These are phyloP conservation scores for Drosophila sulfurigaster DNA, from an alignment of 1,140 invertebrate species.

Conservation along the genomic window DNA sequence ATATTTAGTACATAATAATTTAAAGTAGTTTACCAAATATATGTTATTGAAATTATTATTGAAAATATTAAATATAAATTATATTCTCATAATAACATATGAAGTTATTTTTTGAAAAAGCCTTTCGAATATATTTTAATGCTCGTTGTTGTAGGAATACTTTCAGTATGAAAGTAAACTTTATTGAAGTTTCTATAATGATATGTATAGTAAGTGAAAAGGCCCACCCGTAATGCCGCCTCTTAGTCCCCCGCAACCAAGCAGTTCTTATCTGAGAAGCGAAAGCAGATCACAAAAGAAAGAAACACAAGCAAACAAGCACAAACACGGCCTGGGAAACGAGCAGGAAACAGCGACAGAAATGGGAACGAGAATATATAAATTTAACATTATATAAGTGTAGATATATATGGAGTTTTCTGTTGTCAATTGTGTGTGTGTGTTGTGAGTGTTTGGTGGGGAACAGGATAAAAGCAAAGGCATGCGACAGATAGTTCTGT, in stretches of 20 bases:
- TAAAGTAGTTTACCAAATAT: too few relatives aligned
- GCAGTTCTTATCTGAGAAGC: slow-evolving; percentile 21
- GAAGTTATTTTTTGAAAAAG: too few relatives aligned
- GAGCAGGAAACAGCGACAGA: background rate
- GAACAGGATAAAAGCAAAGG: slow-evolving; percentile 49
- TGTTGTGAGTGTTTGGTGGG: background rate
- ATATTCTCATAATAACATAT: too few relatives aligned
- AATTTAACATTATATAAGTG: background rate
- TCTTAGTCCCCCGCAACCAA: background rate
- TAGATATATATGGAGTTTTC: slow-evolving; percentile 8
- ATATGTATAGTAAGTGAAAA: slow-evolving; percentile 12
- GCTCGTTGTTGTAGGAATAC: background rate
- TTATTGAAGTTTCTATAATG: slow-evolving; percentile 27
- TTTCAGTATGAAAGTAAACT: background rate
- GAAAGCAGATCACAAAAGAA: slow-evolving; percentile 13
- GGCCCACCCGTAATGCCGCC: background rate
- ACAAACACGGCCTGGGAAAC: slow-evolving; percentile 19
- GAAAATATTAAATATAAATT: too few relatives aligned
- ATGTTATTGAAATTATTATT: too few relatives aligned
- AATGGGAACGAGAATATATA: slow-evolving; percentile 2
- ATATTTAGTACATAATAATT: too few relatives aligned
- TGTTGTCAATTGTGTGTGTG: background rate
- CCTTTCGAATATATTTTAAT: background rate
- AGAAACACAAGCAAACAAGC: slow-evolving; percentile 1
- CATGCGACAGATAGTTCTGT: slow-evolving; percentile 2